phyloP scores from a whole-genome alignment of 2,797 vertebrate genomes.

The Xerus rutilus region DNA sequence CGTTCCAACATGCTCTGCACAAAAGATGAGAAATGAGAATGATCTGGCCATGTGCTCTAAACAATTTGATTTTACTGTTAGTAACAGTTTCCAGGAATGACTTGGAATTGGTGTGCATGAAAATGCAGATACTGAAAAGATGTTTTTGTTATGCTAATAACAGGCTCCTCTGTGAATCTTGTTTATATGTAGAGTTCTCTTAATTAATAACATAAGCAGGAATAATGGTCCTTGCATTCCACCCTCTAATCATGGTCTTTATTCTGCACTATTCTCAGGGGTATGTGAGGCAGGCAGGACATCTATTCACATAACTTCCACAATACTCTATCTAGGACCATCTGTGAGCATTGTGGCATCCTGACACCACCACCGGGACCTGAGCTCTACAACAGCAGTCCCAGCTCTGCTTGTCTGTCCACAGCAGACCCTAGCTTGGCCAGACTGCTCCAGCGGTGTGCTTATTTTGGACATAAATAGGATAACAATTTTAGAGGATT shows the following conservation, averaged over 20 bases:
- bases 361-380: not conserved
- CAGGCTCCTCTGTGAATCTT: not conserved
- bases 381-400: not conserved
- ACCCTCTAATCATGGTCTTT: not conserved
- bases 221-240: not conserved
- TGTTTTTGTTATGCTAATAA: slow-evolving; percentile 29
- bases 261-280: not conserved
- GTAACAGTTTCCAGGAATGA: slow-evolving; percentile 10
- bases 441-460: not conserved
- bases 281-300: not conserved
- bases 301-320: not conserved
- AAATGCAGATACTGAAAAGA: not conserved
- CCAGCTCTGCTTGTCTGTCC: not conserved
- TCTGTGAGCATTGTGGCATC: not conserved
- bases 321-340: not conserved
- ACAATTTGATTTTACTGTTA: not conserved
- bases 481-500: not conserved
- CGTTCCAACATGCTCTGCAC: not conserved
- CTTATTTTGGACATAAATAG: not conserved
- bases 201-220: slow-evolving; percentile 44
- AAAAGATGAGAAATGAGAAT: slow-evolving; percentile 13
- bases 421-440: not conserved
- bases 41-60: not conserved
- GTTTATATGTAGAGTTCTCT: not conserved
- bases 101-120: not conserved